Conservation (phyloP, 2,113 vertebrate species). For the Mungos mungo region DNA sequence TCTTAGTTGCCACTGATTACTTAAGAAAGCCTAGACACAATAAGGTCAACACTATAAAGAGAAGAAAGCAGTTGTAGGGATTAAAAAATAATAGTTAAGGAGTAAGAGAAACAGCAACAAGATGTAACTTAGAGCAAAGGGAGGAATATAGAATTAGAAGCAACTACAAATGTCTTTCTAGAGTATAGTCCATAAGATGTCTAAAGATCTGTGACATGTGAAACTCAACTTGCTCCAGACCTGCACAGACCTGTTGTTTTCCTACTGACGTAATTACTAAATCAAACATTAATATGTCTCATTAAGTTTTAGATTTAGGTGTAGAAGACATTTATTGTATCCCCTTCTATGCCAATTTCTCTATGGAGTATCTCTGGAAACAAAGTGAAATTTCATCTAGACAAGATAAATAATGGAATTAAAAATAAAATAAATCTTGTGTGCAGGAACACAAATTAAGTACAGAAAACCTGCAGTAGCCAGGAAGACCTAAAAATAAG, state of each 20-base stretch:
- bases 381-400: neutral
- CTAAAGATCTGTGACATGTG: neutral
- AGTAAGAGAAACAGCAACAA: constrained; percentile 8
- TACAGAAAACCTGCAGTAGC: constrained; percentile 8
- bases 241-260: neutral
- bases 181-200: neutral
- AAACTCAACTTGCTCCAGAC: constrained; percentile 5
- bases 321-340: neutral
- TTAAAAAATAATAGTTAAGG: neutral
- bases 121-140: neutral
- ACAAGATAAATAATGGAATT: neutral
- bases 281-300: constrained; percentile 8
- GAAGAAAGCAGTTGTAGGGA: neutral
- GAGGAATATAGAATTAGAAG: neutral
- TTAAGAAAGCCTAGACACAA: neutral
- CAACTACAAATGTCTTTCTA: neutral
- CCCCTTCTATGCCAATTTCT: constrained; percentile 5
- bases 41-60: constrained; percentile 13
- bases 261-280: neutral
- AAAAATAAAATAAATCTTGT: constrained; percentile 41
- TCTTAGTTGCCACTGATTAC: neutral
- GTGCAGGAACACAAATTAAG: constrained; percentile 13
- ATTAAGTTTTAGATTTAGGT: neutral
- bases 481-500: constrained; percentile 33
- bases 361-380: constrained; percentile 4